These are phyloP conservation scores for Gadus chalcogrammus DNA, from an alignment of 2,113 vertebrate species.

Conservation along the genomic window DNA sequence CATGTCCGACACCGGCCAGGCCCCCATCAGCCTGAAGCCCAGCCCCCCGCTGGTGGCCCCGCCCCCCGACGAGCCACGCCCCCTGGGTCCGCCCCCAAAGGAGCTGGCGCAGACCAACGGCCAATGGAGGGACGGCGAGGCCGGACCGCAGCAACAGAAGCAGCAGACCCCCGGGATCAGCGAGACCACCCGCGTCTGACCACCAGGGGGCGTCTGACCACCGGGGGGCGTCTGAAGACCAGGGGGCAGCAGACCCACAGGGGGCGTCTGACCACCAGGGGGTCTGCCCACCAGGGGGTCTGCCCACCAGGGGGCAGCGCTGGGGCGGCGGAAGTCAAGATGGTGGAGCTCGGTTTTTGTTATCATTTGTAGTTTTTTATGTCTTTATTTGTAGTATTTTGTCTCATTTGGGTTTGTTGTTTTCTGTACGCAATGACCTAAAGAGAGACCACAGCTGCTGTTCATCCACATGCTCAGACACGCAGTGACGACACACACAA, in stretches of 20 bases:
- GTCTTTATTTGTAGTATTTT: no score
- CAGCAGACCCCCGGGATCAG: constrained; percentile 27
- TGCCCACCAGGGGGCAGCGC: constrained; percentile 30
- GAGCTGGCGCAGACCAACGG: constrained; percentile 31
- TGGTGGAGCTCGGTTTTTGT: not conserved
- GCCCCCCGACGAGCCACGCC: not conserved
- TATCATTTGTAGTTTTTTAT: no score
- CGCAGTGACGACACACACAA: no score
- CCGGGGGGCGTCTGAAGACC: no score
- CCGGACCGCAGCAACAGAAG: constrained; percentile 34
- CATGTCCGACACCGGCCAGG: constrained; percentile 40
- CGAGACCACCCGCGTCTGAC: constrained; percentile 57
- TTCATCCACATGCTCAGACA: no score
- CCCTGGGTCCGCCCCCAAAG: not conserved
- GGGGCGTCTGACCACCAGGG: no score
- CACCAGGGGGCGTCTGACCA: no score
- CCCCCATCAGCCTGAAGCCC: constrained; percentile 45
- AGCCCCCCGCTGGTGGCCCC: not conserved
- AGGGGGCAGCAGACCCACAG: no score
- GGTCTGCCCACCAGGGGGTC: constrained; percentile 52
- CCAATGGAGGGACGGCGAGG: constrained; percentile 40
- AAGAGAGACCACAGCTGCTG: not conserved
- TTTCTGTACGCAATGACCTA: not conserved
- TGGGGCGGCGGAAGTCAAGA: no score
- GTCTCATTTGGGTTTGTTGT: not conserved